Evolutionary conservation across 2,888 invertebrate genomes (phyloP).

Genomic region (Eudemis profundana): DNA sequence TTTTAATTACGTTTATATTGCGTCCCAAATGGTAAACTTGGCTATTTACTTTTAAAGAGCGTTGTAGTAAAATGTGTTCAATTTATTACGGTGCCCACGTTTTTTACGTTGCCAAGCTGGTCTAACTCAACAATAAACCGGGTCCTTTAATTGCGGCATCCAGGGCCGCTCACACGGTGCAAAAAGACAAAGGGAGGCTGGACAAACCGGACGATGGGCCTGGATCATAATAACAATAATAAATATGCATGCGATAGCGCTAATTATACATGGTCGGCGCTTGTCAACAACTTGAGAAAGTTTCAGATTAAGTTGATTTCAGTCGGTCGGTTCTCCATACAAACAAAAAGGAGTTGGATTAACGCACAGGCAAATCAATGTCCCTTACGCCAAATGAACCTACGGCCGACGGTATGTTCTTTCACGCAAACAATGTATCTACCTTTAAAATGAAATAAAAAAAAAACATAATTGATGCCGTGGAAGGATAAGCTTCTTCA

Average conservation of each 20-base stretch:
- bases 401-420: too few relatives aligned
- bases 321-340: too few relatives aligned
- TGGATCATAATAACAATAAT: not conserved
- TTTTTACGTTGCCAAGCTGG: slow-evolving; percentile 14
- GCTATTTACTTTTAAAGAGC: not conserved
- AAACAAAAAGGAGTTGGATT: too few relatives aligned
- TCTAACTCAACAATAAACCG: slow-evolving; percentile 35
- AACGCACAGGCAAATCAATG: too few relatives aligned
- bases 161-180: slow-evolving; percentile 38
- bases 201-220: slow-evolving; percentile 33
- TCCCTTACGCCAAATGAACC: too few relatives aligned
- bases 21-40: not conserved
- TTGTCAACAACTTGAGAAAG: not conserved
- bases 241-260: slow-evolving; percentile 9
- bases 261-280: not conserved
- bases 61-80: slow-evolving; percentile 7
- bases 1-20: not conserved
- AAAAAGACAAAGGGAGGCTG: slow-evolving; percentile 35
- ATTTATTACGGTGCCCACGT: slow-evolving; percentile 20
- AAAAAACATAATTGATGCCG: too few relatives aligned
- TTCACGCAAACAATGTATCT: too few relatives aligned
- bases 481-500: too few relatives aligned
- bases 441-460: too few relatives aligned
- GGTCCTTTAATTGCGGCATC: slow-evolving; percentile 35
- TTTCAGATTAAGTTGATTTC: too few relatives aligned